Evolutionary conservation across 2,797 vertebrate genomes (phyloP).

Genomic region (Rousettus madagascariensis): DNA sequence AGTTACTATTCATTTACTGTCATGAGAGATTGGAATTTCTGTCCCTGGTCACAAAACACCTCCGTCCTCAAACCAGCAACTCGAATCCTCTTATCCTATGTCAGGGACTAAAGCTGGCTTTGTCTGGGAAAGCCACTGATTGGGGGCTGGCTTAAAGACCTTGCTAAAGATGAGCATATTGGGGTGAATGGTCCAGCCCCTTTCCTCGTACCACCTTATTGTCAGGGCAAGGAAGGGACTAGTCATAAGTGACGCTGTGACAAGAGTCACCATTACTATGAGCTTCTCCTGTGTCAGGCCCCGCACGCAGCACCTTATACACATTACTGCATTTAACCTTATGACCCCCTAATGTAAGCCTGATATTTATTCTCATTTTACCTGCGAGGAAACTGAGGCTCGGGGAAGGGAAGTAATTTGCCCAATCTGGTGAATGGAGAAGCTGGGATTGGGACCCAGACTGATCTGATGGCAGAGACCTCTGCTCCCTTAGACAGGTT

Average conservation of each 20-base stretch:
- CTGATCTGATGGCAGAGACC: neutral
- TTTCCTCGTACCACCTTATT: neutral
- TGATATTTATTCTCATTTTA: neutral
- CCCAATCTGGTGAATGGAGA: neutral
- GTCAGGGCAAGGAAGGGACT: neutral
- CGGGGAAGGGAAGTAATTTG: neutral
- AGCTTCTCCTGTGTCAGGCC: rapidly evolving
- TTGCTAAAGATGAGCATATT: neutral
- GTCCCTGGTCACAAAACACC: neutral
- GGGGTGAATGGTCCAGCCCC: neutral
- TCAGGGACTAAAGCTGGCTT: neutral
- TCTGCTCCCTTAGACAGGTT: neutral
- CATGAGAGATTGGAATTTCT: neutral
- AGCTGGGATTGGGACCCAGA: neutral
- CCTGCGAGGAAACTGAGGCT: neutral
- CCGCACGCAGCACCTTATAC: neutral
- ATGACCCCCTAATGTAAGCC: neutral
- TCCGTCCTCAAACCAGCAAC: neutral
- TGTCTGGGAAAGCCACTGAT: neutral
- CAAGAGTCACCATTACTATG: neutral
- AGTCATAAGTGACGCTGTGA: no score
- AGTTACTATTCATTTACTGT: neutral
- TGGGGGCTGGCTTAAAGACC: neutral
- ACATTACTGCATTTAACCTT: neutral
- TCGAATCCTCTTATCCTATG: neutral